These are phyloP conservation scores for Orthonyx spaldingii DNA, from an alignment of 2,113 vertebrate species.

Conservation along the genomic window DNA sequence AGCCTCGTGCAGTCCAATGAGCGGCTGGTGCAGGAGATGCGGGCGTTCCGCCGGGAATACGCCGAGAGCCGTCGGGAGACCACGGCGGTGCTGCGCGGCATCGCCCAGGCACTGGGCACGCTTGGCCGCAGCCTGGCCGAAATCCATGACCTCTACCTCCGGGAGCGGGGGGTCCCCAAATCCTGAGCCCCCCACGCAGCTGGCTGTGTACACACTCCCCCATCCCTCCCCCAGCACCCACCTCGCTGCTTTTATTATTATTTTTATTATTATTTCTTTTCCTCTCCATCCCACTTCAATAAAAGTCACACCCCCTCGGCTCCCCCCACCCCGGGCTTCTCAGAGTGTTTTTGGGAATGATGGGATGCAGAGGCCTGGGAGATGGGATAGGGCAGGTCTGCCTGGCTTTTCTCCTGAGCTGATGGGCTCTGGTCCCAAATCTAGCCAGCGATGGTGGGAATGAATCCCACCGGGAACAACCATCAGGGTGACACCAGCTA, in stretches of 20 bases:
- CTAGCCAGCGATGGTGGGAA: background rate
- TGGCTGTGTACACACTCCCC: background rate
- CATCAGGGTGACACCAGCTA: background rate
- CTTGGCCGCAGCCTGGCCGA: constrained; percentile 14
- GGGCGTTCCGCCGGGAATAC: constrained; percentile 28
- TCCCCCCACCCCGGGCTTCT: background rate
- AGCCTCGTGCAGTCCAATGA: background rate
- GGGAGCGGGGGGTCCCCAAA: background rate
- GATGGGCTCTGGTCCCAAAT: background rate
- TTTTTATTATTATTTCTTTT: background rate
- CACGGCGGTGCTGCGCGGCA: background rate
- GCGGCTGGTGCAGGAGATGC: constrained; percentile 43
- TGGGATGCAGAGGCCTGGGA: background rate
- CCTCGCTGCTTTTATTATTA: background rate
- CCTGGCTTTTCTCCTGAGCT: background rate
- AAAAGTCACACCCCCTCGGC: background rate
- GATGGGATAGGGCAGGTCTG: background rate
- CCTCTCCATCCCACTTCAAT: background rate
- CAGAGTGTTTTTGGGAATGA: background rate
- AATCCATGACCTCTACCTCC: constrained; percentile 51
- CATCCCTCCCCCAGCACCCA: background rate
- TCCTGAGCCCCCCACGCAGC: constrained; percentile 25
- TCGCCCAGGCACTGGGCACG: constrained; percentile 4
- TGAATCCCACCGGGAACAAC: background rate
- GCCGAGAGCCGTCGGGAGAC: constrained; percentile 32